These are phyloP conservation scores for Glandiceps talaboti DNA, from an alignment of 53 echinoderm and acorn worm species.

Conservation along the genomic window DNA sequence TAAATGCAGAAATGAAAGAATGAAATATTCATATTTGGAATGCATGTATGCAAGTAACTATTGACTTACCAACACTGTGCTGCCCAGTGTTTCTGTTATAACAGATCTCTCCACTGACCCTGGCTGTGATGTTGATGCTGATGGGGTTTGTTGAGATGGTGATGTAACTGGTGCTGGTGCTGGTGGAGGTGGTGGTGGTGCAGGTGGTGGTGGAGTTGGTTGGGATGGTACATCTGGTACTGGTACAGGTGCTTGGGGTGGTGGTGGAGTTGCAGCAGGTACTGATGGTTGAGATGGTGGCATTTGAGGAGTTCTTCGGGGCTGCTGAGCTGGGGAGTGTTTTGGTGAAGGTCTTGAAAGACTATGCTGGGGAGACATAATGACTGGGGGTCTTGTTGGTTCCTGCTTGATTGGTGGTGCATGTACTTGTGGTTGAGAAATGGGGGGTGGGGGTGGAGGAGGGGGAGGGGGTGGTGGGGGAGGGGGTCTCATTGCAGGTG, in stretches of 20 bases:
- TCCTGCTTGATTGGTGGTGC: neutral
- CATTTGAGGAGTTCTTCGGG: conserved; percentile 6
- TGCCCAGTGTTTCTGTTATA: conserved; percentile 65
- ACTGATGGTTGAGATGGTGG: conserved; percentile 12
- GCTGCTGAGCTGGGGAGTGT: neutral
- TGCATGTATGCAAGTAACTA: too few relatives aligned
- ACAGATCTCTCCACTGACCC: conserved; percentile 44
- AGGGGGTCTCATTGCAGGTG: conserved; percentile 5
- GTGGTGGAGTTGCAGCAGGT: conserved; percentile 2
- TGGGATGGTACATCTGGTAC: conserved; percentile 4
- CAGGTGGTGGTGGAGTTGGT: conserved; percentile 14
- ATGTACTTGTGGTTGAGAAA: neutral
- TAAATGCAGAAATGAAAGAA: too few relatives aligned
- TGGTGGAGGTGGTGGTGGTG: conserved; percentile 7
- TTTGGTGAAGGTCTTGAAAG: neutral
- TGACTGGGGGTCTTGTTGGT: neutral
- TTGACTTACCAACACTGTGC: conserved; percentile 58
- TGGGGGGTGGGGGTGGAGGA: neutral
- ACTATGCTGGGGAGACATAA: neutral
- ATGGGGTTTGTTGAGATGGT: too few relatives aligned
- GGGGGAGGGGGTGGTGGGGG: conserved; percentile 5
- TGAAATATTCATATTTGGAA: too few relatives aligned
- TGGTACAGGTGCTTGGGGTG: neutral
- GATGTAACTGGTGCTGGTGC: neutral
- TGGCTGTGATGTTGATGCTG: conserved; percentile 8